Conservation (phyloP, 2,797 vertebrate genomes). For the Emys orbicularis region DNA sequence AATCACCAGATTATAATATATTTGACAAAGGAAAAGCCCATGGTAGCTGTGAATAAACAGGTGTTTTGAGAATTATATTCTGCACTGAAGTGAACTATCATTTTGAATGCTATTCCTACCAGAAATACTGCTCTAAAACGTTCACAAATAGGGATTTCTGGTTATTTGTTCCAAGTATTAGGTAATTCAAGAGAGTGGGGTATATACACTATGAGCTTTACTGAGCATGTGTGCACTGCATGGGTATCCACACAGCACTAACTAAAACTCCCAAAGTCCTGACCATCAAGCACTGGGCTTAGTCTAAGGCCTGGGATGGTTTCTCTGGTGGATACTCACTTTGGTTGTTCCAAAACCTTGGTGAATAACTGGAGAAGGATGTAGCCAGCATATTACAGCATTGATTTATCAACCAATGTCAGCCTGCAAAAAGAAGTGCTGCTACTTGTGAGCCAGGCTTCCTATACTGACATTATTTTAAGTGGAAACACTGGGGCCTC, state of each 20-base stretch:
- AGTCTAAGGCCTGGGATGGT: background rate
- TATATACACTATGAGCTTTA: background rate
- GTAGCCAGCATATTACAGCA: background rate
- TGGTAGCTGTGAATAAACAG: background rate
- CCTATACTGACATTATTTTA: background rate
- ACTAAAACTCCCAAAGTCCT: fast-evolving
- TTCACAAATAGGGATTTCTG: background rate
- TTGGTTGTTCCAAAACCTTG: background rate
- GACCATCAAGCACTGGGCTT: background rate
- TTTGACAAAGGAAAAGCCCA: background rate
- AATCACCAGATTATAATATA: background rate
- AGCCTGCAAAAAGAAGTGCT: background rate
- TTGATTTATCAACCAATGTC: background rate
- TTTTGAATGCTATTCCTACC: background rate
- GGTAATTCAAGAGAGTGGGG: background rate
- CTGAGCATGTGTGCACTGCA: background rate
- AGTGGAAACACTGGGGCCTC: background rate
- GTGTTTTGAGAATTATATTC: background rate
- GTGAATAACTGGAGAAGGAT: fast-evolving
- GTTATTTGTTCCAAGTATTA: background rate
- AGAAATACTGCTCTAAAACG: background rate
- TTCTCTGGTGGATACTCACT: background rate
- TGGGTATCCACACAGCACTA: fast-evolving
- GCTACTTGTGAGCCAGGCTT: background rate
- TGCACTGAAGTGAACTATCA: background rate